Conservation (phyloP, 2,113 vertebrate genomes). For the Acrocephalus arundinaceus region DNA sequence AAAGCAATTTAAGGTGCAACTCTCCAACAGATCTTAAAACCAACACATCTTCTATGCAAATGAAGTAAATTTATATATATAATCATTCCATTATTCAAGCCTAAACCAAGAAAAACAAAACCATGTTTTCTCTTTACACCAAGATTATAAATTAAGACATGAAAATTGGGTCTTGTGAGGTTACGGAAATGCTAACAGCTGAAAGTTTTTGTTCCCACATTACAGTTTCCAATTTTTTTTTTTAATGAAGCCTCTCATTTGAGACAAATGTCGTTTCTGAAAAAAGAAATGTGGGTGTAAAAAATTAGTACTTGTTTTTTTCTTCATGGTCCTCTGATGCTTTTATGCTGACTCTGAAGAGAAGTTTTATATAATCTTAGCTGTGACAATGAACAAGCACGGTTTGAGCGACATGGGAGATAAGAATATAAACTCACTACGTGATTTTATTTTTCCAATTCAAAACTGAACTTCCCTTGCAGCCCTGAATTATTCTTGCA, state of each 20-base stretch:
- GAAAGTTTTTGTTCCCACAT: background rate
- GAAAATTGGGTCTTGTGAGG: slow-evolving; percentile 36
- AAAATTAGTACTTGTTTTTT: background rate
- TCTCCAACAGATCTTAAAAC: slow-evolving; percentile 10
- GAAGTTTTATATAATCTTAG: background rate
- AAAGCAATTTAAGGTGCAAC: slow-evolving; percentile 14
- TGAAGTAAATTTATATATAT: background rate
- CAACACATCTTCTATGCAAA: slow-evolving; percentile 7
- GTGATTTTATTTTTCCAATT: background rate
- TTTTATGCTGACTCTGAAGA: background rate
- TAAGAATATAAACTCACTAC: background rate
- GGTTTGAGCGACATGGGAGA: background rate
- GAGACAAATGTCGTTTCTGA: slow-evolving; percentile 41
- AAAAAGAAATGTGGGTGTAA: slow-evolving; percentile 9
- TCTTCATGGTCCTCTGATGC: background rate
- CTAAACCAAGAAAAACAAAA: slow-evolving; percentile 47
- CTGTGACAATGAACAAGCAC: background rate
- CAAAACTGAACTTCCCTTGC: background rate
- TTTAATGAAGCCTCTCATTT: slow-evolving; percentile 9
- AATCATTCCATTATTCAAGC: slow-evolving; percentile 49
- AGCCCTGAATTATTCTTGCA: background rate
- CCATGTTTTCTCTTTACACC: slow-evolving; percentile 22
- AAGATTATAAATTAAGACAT: slow-evolving; percentile 55
- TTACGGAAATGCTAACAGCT: slow-evolving; percentile 30
- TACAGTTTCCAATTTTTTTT: background rate